phyloP scores from a whole-genome alignment of 2,797 vertebrate genomes.

The Kryptopterus vitreolus region DNA sequence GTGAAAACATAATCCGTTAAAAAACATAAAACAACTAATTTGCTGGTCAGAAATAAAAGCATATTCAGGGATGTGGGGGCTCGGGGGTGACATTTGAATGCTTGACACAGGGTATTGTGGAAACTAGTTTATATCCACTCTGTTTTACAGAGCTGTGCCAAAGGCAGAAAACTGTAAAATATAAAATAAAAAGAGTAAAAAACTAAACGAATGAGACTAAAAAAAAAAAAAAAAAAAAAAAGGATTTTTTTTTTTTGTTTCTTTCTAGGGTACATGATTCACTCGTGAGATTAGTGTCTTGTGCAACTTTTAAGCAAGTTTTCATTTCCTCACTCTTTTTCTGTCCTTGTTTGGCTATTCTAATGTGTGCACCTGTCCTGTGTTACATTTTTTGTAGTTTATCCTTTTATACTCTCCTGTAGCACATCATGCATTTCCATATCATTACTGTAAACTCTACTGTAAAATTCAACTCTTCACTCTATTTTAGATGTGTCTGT shows the following conservation, averaged over 20 bases:
- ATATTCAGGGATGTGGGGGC: not conserved
- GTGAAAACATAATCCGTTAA: not conserved
- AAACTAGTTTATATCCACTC: not conserved
- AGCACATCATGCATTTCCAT: not conserved
- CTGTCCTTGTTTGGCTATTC: not conserved
- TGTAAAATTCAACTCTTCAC: no score
- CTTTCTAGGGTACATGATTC: not conserved
- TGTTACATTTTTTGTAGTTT: not conserved
- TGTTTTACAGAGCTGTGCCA: not conserved
- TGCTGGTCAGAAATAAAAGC: not conserved
- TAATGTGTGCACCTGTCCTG: conserved; percentile 5
- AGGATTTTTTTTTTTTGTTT: no score
- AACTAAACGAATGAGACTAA: no score
- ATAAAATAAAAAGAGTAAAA: not conserved
- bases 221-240: no score
- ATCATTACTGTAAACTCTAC: no score
- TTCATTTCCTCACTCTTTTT: not conserved
- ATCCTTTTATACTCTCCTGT: not conserved
- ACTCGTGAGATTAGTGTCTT: not conserved
- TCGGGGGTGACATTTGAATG: conserved; percentile 1
- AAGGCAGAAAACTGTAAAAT: not conserved
- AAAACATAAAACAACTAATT: no score
- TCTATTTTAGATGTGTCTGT: not conserved
- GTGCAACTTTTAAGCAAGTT: not conserved
- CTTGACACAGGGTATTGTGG: not conserved